Evolutionary conservation across 2,797 vertebrate genomes (phyloP).

Genomic region (Xiphophorus birchmanni): DNA sequence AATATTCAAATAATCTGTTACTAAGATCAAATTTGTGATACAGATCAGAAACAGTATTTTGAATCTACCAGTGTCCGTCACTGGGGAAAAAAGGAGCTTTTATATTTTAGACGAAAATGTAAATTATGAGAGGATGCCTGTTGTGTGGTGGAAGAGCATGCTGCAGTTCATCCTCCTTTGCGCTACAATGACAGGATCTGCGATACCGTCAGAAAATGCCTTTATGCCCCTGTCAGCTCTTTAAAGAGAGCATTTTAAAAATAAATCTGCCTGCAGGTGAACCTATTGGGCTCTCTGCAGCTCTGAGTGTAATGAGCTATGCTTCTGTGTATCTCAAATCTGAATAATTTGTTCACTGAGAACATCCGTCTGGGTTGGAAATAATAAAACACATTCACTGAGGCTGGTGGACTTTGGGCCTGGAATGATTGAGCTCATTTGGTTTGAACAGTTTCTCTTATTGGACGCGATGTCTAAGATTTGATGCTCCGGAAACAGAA

Average conservation of each 20-base stretch:
- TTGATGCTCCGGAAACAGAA: not conserved
- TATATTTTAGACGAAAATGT: not conserved
- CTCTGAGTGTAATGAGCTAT: conserved; percentile 4
- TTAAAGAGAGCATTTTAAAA: not conserved
- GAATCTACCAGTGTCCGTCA: not conserved
- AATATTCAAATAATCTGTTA: not conserved
- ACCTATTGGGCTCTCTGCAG: not conserved
- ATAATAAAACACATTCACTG: not conserved
- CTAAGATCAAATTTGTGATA: not conserved
- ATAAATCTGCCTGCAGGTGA: not conserved
- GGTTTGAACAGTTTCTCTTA: not conserved
- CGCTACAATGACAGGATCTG: conserved; percentile 2
- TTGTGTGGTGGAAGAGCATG: not conserved
- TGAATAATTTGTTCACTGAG: not conserved
- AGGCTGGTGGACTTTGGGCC: not conserved
- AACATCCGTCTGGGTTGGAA: not conserved
- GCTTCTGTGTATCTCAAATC: not conserved
- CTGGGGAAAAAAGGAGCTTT: not conserved
- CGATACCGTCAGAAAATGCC: conserved; percentile 7
- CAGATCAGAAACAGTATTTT: not conserved
- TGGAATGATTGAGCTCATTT: not conserved
- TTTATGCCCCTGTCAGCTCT: not conserved
- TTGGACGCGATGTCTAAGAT: not conserved
- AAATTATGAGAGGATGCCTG: not conserved
- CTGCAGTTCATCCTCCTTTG: conserved; percentile 6